Conservation (phyloP, 2,113 vertebrate species). For the Nanorana parkeri region DNA sequence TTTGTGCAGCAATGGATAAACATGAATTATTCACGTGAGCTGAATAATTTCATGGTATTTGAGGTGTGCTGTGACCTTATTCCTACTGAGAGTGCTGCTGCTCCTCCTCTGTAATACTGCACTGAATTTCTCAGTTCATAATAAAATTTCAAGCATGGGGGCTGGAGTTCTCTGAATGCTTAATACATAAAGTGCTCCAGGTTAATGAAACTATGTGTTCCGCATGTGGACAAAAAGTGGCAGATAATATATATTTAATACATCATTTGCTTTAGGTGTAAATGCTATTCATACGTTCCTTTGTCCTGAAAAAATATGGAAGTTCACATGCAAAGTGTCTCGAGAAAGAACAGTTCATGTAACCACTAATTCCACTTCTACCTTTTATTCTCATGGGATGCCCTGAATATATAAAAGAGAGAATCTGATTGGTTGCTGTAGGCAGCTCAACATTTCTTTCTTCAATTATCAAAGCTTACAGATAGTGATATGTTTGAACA, state of each 20-base stretch:
- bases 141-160: neutral
- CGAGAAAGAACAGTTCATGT: too few species aligned
- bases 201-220: conserved; percentile 30
- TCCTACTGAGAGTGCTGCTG: conserved; percentile 24
- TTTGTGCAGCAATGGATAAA: conserved; percentile 21
- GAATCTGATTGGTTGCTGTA: too few species aligned
- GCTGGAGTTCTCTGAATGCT: neutral
- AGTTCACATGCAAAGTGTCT: too few species aligned
- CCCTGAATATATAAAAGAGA: too few species aligned
- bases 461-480: too few species aligned
- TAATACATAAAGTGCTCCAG: neutral
- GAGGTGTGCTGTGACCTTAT: conserved; percentile 53
- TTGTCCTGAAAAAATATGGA: neutral
- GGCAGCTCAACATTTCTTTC: too few species aligned
- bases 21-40: conserved; percentile 54
- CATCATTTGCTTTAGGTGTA: neutral
- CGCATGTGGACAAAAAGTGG: conserved; percentile 8
- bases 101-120: neutral
- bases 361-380: too few species aligned
- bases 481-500: too few species aligned
- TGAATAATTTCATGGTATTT: conserved; percentile 56
- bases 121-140: neutral
- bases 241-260: neutral
- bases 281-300: neutral
- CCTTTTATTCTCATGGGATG: too few species aligned